Evolutionary conservation across 2,797 vertebrate species (phyloP), one percentile per base, ranked within the genome.

Genomic region (Nannoperca australis): DNA sequence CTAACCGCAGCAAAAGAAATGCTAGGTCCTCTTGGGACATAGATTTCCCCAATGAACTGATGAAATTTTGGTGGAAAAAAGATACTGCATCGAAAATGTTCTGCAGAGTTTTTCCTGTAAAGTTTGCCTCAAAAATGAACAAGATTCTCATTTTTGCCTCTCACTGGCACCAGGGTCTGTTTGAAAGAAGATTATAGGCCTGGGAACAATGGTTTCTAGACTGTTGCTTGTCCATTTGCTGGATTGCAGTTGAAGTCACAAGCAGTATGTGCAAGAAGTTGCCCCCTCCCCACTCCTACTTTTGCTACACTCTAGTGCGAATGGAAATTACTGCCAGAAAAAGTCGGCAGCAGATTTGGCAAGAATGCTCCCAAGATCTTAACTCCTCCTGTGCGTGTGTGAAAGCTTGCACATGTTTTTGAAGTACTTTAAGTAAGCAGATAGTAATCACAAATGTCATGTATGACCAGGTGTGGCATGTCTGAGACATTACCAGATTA

Each of bases 321-420:
- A 86, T 74, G 54, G 56, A 71, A 71, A 86, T 88, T 81, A 76
- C 58, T 84, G 81, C 81, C 90, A 91, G 85, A 89, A 88, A 90
- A 87, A 88, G 74, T 87, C 45, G 34, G 83, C 86, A 82, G 81
- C 83, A 86, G 81, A 84, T 89, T 94, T 89, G 70, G 64, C 78
- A 88, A 90, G 87, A 93, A 91, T 88, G 87, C 78, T 89, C 92
- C 89, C 81, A 87, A 90, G 90, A 92, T 91, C 79, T 18, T 90
- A 91, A 90, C 88, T 87, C 81, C 54, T 20, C 54, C 40, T 87
- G 68, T 84, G 83, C 79, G 73, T 86, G 62, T 64, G 70, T 77
- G 61, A 51, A 64, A 9, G 62, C 59, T 51, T 59, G 61, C 49
- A 70, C 67, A 63, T 76, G 68, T 74, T 78, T 91, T 90, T 90